Evolutionary conservation across 2,113 vertebrate genomes (phyloP).

Genomic region (Verasper variegatus): DNA sequence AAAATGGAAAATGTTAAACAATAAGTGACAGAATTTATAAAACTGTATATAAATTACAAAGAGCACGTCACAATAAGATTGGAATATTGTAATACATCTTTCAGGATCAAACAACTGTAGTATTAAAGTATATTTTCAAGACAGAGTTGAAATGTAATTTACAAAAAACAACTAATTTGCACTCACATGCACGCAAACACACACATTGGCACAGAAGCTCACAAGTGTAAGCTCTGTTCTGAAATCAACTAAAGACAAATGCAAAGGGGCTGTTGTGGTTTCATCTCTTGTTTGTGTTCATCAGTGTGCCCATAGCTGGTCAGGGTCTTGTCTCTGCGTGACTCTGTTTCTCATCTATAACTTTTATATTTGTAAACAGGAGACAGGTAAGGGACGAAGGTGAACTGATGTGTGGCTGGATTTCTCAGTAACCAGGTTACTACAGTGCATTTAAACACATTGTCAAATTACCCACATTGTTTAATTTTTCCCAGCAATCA

Average conservation of each 20-base stretch:
- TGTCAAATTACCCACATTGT: neutral
- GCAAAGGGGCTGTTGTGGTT: neutral
- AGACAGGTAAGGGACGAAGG: neutral
- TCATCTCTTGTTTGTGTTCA: neutral
- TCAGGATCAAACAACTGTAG: neutral
- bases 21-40: conserved; percentile 7
- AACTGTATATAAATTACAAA: conserved; percentile 7
- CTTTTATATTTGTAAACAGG: neutral
- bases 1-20: conserved; percentile 30
- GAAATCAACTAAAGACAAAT: neutral
- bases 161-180: neutral
- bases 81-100: neutral
- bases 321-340: too few species aligned
- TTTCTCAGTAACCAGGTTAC: neutral
- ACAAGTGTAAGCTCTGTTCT: neutral
- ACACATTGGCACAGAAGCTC: neutral
- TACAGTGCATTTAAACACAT: neutral
- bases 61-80: neutral
- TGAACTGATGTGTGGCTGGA: neutral
- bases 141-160: neutral
- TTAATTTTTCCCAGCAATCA: neutral
- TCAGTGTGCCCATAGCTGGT: neutral
- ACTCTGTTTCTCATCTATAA: neutral
- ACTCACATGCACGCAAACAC: neutral
- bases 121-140: neutral